Conservation (phyloP, 2,797 vertebrate genomes). For the Pterois miles region DNA sequence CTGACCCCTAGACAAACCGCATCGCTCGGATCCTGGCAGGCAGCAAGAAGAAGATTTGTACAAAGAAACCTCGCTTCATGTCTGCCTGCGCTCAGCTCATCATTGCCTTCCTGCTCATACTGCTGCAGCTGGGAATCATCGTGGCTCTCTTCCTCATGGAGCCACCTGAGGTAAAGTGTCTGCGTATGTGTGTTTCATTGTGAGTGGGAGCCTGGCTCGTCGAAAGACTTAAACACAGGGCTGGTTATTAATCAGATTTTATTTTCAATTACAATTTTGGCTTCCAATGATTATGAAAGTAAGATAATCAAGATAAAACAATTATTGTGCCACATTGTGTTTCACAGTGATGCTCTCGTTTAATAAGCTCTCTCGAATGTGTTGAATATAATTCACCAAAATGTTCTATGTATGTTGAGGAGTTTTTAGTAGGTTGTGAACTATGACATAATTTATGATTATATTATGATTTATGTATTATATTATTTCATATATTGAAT, state of each 20-base stretch:
- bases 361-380: no score
- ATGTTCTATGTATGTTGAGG: neutral
- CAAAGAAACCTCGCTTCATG: constrained; percentile 99
- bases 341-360: neutral
- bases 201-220: neutral
- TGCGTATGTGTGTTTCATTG: neutral
- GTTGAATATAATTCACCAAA: neutral
- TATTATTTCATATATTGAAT: neutral
- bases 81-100: constrained; percentile 97
- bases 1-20: constrained; percentile 80
- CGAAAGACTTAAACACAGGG: neutral
- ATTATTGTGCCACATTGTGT: neutral
- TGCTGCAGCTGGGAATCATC: constrained; percentile 95
- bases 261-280: neutral
- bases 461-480: neutral
- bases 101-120: constrained; percentile 95
- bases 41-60: constrained; percentile 99
- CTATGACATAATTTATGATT: neutral
- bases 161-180: constrained; percentile 85
- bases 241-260: neutral
- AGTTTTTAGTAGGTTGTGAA: neutral
- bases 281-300: neutral
- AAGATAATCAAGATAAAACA: neutral
- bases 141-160: constrained; percentile 97
- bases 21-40: constrained; percentile 98